These are phyloP conservation scores for Schizopygopsis pylzovi DNA, from an alignment of 2,797 vertebrate genomes.

Conservation along the genomic window DNA sequence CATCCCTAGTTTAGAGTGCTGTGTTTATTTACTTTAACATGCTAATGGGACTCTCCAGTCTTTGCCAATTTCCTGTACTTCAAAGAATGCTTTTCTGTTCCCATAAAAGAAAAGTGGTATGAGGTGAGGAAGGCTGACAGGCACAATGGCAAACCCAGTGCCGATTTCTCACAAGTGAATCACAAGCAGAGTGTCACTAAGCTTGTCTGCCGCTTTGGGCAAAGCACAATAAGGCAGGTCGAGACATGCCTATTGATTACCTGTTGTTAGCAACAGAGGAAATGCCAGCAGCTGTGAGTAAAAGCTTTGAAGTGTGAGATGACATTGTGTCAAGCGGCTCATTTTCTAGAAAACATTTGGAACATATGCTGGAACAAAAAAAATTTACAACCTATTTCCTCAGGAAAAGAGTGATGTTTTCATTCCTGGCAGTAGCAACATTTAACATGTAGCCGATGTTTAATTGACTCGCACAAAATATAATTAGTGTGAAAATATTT, in stretches of 20 bases:
- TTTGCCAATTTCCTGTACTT: constrained; percentile 34
- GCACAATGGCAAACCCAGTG: constrained; percentile 21
- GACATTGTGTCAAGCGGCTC: constrained; percentile 25
- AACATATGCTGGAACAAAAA: neutral
- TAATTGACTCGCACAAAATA: neutral
- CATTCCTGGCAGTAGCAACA: neutral
- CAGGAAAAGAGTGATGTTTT: constrained; percentile 2
- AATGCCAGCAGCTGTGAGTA: constrained; percentile 68
- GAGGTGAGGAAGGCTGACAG: constrained; percentile 13
- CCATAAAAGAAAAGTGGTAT: constrained; percentile 24
- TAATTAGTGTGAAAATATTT: neutral
- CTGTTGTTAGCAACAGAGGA: constrained; percentile 72
- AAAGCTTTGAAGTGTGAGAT: constrained; percentile 64
- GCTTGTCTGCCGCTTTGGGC: constrained; percentile 64
- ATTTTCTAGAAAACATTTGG: constrained; percentile 12
- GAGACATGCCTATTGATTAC: constrained; percentile 75
- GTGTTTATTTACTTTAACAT: neutral
- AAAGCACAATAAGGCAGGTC: constrained; percentile 65
- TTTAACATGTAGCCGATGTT: constrained; percentile 1
- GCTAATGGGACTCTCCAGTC: constrained; percentile 48
- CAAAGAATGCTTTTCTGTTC: constrained; percentile 33
- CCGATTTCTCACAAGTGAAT: constrained; percentile 28
- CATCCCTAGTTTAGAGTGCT: neutral
- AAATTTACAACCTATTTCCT: too few species aligned
- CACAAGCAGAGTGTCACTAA: constrained; percentile 31